phyloP scores from a whole-genome alignment of 35 echinoderm and acorn worm genomes.

The Patiria miniata region DNA sequence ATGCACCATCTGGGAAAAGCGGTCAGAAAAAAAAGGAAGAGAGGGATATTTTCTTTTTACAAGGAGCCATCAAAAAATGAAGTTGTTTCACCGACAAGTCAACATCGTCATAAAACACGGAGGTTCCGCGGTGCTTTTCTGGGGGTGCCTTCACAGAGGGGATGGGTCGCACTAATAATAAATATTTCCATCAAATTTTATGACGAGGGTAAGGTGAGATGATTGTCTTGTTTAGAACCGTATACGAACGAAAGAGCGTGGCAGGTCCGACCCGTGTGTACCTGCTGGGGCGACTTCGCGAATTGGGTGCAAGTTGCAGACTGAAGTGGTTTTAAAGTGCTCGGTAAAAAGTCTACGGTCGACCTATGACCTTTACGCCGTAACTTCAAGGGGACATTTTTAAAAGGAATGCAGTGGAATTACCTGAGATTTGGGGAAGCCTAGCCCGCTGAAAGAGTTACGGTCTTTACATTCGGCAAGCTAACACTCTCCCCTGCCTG shows the following conservation, averaged over 20 bases:
- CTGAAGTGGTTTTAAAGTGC: constrained; percentile 7
- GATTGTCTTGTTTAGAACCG: not conserved
- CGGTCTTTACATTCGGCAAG: no score
- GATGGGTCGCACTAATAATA: not conserved
- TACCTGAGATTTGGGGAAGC: no score
- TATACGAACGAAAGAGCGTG: not conserved
- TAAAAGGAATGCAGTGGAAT: no score
- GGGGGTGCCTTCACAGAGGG: not conserved
- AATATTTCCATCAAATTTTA: constrained; percentile 30
- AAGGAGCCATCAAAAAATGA: not conserved
- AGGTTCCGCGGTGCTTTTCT: not conserved
- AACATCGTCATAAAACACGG: constrained; percentile 9
- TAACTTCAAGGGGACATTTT: not conserved
- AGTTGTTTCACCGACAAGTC: not conserved
- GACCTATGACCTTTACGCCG: not conserved
- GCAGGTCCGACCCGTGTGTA: not conserved
- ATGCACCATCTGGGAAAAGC: not conserved
- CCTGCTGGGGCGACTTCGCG: no score
- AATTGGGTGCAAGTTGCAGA: not conserved
- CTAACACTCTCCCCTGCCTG: no score
- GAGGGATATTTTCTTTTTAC: not conserved
- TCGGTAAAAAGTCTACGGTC: not conserved
- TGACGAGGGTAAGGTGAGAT: constrained; percentile 19
- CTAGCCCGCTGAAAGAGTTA: no score
- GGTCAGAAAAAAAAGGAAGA: not conserved